Evolutionary conservation across 2,888 invertebrate species (phyloP), one percentile per base, ranked within the genome.

Genomic region (Nephrocerus scutellatus): DNA sequence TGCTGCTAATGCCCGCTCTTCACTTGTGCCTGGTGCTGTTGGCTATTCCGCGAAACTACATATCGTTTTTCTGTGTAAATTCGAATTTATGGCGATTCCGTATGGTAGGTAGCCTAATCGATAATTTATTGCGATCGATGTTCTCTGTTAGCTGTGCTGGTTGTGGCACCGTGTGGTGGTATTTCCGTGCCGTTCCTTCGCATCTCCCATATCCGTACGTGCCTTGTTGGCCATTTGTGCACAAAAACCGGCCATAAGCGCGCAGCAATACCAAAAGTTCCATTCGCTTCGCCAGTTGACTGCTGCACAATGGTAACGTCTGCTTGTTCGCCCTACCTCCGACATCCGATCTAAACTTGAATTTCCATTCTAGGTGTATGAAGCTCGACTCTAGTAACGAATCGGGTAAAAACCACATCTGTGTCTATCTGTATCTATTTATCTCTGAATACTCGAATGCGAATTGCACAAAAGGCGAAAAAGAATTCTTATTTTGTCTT

Each of bases 121-220:
- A 54, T 60, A 62, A 60, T 60, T 62, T 61, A 62, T 62, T 58
- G 54, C 55, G 48, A 52, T 55, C 51, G 52, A 46, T 55, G 55
- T 54, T 50, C 38, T 46, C 39, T 44, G 31, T 15, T 24, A 20
- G 26, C 13, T 29, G 39, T 15, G 25, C 23, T 24, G 26, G n/a
- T 23, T 36, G 18, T 20, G 30, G 31, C 42, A 26, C 13, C 32
- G 42, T 22, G 40, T 46, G 40, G 40, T 37, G 31, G 22, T 37
- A 38, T 38, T 46, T 46, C 45, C 40, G 36, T 32, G 45, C 43
- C 42, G 42, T 40, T 32, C n/a, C 13, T 16, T 30, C n/a, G 13
- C 6, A 8, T 26, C 18, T 15, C 8, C 29, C 29, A 29, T 29
- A 29, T 29, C n/a, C 18, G 26, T 15, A 29, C 8, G 13, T 14